phyloP scores from a whole-genome alignment of 2,888 invertebrate species.

The Eustalomyia histrio region DNA sequence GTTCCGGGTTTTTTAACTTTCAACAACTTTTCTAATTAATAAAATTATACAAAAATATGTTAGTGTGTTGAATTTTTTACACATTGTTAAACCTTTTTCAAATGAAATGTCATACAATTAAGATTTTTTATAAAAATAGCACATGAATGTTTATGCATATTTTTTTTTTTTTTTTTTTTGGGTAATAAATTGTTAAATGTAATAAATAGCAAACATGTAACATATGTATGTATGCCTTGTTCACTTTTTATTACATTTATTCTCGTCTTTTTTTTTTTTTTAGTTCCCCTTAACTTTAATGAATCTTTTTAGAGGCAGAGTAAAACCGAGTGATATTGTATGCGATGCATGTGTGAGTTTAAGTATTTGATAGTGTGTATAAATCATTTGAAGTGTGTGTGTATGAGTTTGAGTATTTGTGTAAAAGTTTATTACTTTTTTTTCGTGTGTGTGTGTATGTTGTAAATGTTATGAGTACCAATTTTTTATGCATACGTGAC shows the following conservation, averaged over 20 bases:
- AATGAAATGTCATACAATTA: not conserved
- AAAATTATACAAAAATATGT: not conserved
- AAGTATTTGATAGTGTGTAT: constrained; percentile 15
- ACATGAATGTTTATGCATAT: not conserved
- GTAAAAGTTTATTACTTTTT: not conserved
- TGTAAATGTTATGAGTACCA: constrained; percentile 6
- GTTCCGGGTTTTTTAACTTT: not conserved
- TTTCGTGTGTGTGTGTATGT: constrained; percentile 1
- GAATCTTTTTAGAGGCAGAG: not conserved
- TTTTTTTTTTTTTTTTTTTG: no score
- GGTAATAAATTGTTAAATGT: constrained; percentile 39
- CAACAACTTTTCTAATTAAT: not conserved
- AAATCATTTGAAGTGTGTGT: constrained; percentile 27
- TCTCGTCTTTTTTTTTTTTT: not conserved
- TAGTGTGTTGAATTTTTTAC: not conserved
- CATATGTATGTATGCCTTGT: no score
- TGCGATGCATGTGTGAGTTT: not conserved
- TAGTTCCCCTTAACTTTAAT: no score
- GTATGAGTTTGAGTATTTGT: constrained; percentile 14
- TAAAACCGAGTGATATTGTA: not conserved
- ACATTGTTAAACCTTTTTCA: not conserved
- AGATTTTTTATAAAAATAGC: not conserved
- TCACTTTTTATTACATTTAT: not conserved
- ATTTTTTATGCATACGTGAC: constrained; percentile 11
- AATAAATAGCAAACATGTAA: constrained; percentile 44